Base-by-base conservation (phyloP, 1,140 invertebrate species). In the Drosophila neocordata region DNA sequence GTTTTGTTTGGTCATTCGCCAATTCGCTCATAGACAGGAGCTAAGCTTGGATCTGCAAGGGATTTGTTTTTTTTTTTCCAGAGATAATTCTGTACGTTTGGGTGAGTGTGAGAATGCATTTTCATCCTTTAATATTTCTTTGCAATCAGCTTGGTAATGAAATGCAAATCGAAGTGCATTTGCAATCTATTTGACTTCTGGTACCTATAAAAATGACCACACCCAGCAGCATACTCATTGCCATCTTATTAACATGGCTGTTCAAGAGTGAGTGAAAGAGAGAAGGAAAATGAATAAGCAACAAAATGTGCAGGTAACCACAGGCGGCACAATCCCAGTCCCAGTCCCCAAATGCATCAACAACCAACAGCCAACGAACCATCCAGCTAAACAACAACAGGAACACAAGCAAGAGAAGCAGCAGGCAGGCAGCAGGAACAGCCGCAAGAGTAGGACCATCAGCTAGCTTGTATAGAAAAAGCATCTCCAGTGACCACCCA, bases 31-130 rank as follows among this genome's bases (percentile, higher is more conserved):
- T 64, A 58, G 67, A 73, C 73, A 6, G 27, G 78, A 79, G 41
- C 87, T 87, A 72, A 82, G 84, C 76, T 87, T 6, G 83, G 73
- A 88, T 88, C 88, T 88, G 76, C 79, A 79, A 77, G 69, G 79
- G 83, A 69, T 88, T 88, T 7, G 4, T 6, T 31, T 31, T 31
- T 31, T 31, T 31, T 31, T 31, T 48, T 48, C 20, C 41, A 48
- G 15, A 48, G 41, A 48, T 48, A 20, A 11, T 18, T 20, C 41
- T 11, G 6, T 18, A 2, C 2, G 7, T 5, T 31, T 7, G 27
- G 7, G 7, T 38, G 37, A 0, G 15, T 9, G 35, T 37, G 65
- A 13, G 13, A 12, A 13, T 73, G 8, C 13, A 24, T 62, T 53
- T 61, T 66, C 64, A 38, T 31, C 15, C 59, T 9, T 9, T 7